Evolutionary conservation across 2,797 vertebrate species (phyloP).

Genomic region (Ataeniobius toweri): DNA sequence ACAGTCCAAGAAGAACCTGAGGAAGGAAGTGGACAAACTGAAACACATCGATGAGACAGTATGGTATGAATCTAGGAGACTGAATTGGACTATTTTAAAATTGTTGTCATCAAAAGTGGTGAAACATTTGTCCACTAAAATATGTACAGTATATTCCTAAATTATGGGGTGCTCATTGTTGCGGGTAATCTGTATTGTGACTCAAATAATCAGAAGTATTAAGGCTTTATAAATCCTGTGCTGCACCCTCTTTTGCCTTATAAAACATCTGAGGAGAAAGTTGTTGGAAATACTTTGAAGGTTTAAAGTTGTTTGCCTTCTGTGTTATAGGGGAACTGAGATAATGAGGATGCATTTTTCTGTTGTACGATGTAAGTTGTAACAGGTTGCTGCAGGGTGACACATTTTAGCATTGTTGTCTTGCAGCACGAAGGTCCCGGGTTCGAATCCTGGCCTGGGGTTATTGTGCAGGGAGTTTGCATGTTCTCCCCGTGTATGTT

Average conservation of each 20-base stretch:
- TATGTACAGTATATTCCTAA: neutral
- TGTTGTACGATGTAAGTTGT: neutral
- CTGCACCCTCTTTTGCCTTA: too few relatives aligned
- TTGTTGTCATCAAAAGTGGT: neutral
- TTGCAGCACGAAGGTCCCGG: neutral
- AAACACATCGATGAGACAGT: conserved; percentile 76
- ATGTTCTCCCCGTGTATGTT: too few relatives aligned
- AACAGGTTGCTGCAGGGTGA: neutral
- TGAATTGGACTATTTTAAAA: neutral
- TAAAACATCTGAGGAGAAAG: too few relatives aligned
- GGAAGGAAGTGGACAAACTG: conserved; percentile 77
- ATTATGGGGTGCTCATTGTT: neutral
- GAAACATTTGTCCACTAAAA: neutral
- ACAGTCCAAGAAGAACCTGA: conserved; percentile 73
- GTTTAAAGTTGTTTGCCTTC: too few relatives aligned
- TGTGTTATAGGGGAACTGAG: neutral
- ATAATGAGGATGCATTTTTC: neutral
- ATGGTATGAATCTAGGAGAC: conserved; percentile 10
- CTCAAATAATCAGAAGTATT: neutral
- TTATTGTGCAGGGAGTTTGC: too few relatives aligned
- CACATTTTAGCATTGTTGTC: neutral
- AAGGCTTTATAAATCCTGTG: neutral
- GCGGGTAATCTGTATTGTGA: neutral
- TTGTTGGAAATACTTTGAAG: neutral
- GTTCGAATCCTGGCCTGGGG: neutral